Base-by-base conservation (phyloP, 2,113 vertebrate genomes). In the Corydoras maculifer region DNA sequence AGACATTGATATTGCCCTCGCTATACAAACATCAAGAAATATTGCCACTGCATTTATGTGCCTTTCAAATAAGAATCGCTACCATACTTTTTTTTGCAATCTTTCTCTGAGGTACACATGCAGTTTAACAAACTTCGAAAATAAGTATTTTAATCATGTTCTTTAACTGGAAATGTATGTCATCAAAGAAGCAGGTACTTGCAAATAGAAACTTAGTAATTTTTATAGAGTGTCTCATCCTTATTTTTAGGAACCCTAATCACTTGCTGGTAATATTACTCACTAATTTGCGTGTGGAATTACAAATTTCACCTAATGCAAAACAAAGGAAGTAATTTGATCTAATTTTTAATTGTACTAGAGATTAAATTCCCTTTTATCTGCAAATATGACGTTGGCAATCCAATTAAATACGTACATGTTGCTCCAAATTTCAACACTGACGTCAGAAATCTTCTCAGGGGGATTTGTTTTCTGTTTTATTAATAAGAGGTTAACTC, bases 401-500 rank as follows among this genome's bases (percentile, higher is more conserved):
- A 90, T 90, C 74, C 82, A 83, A 89, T 88, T 88, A 85, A 83
- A 85, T 82, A 84, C 73, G 79, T 8, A 57, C 31, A 51, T 60
- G 74, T 77, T 82, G 81, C 71, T 69, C 72, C 77, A 77, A 82
- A 85, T 82, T 65, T 65, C n/a, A 30, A 53, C 5, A 12, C 53
- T 30, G 30, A 54, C 35, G 43, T 65, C 49, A 61, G 8, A 75
- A 70, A 61, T 63, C 68, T 29, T 29, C 29, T 7, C 35, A 5
- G 13, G 30, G 63, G 58, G 60, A 12, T 59, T 57, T 58, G 54
- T 65, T 50, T 35, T 66, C 62, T 67, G 67, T 67, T 58, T 25
- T 51, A 31, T 66, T 72, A 72, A 62, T 72, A 67, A 72, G 14
- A 15, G 15, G 54, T 43, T 68, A 31, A 31, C 9, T 68, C 65